Conservation (phyloP, 2,797 vertebrate genomes). For the Silurus lanzhouensis region DNA sequence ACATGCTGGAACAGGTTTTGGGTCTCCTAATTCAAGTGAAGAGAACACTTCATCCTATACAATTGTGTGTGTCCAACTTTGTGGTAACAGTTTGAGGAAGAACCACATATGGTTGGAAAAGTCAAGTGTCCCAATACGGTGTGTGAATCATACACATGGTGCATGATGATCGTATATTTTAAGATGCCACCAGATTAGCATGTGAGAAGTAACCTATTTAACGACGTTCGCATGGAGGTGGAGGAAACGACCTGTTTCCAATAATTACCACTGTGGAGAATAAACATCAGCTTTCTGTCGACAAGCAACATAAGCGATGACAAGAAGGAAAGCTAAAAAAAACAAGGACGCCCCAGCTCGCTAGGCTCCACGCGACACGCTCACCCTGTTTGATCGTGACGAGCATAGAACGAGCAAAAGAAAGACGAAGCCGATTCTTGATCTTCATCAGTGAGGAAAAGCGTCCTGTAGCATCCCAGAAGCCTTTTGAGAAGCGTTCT, state of each 20-base stretch:
- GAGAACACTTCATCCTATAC: too few relatives aligned
- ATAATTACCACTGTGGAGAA: background rate
- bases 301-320: conserved; percentile 5
- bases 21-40: too few relatives aligned
- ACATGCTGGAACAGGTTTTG: too few relatives aligned
- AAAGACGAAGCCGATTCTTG: conserved; percentile 12
- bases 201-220: background rate
- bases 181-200: too few relatives aligned
- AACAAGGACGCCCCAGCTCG: background rate
- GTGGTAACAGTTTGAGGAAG: too few relatives aligned
- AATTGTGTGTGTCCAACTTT: too few relatives aligned
- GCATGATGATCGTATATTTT: too few relatives aligned
- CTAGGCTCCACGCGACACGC: background rate
- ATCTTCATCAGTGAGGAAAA: background rate
- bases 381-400: conserved; percentile 44
- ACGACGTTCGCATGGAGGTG: too few relatives aligned
- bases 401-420: conserved; percentile 17
- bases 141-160: too few relatives aligned
- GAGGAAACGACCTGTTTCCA: background rate
- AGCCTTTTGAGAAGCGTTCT: conserved; percentile 24
- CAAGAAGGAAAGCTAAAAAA: background rate
- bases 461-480: conserved; percentile 6
- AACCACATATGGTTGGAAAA: too few relatives aligned
- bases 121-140: too few relatives aligned
- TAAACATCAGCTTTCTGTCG: background rate